These are phyloP conservation scores for Dione vanillae DNA, from an alignment of 2,888 invertebrate species.

Conservation along the genomic window DNA sequence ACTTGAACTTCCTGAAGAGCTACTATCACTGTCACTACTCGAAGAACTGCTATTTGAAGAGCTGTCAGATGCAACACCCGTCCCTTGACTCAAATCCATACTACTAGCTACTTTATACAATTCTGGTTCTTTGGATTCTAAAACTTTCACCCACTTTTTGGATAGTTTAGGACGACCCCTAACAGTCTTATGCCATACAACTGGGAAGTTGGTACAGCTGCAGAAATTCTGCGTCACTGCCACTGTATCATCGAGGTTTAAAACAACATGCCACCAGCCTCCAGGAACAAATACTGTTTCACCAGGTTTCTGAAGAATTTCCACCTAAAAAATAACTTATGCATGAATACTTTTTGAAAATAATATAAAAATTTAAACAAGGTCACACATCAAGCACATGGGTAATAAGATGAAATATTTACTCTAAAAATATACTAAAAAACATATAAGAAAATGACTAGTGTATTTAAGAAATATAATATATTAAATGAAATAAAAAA, in stretches of 20 bases:
- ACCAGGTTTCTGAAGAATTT: conserved; percentile 97
- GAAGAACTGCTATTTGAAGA: conserved; percentile 95
- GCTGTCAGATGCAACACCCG: conserved; percentile 97
- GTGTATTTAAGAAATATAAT: too few relatives aligned
- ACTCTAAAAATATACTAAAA: too few relatives aligned
- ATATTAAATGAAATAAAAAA: too few relatives aligned
- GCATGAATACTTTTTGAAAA: not conserved
- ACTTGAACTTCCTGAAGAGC: conserved; percentile 81
- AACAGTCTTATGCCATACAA: conserved; percentile 99
- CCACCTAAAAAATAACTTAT: conserved; percentile 84
- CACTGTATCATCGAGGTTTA: conserved; percentile 97
- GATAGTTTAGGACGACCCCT: conserved; percentile 98
- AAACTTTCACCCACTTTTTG: conserved; percentile 92
- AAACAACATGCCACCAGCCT: conserved; percentile 99
- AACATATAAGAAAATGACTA: too few relatives aligned
- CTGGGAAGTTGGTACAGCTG: conserved; percentile 97
- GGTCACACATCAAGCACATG: too few relatives aligned
- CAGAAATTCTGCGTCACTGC: conserved; percentile 99
- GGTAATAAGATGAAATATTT: too few relatives aligned
- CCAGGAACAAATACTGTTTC: conserved; percentile 99
- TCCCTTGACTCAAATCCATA: conserved; percentile 93
- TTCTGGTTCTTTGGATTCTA: conserved; percentile 89
- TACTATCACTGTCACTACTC: conserved; percentile 86
- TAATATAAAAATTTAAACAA: not conserved
- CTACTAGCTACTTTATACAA: conserved; percentile 91